Conservation (phyloP, 2,888 invertebrate genomes). For the Drepanosiphum platanoidis region DNA sequence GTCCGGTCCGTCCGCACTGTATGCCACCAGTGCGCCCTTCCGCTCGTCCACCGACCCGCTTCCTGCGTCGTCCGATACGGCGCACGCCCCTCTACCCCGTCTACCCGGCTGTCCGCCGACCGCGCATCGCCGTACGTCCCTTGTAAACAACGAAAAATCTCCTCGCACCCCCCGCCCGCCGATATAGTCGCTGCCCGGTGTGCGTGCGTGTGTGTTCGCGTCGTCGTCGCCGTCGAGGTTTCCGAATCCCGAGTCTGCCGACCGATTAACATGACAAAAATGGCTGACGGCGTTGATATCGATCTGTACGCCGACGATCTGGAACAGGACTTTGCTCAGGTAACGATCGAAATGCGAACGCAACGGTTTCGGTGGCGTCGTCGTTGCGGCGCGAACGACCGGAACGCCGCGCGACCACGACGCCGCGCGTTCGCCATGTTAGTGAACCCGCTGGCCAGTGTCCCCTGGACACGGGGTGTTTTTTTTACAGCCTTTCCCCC, state of each 20-base stretch:
- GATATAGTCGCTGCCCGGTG: background rate
- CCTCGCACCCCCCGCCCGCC: background rate
- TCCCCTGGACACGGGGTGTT: background rate
- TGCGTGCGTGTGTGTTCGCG: background rate
- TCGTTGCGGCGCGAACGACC: conserved; percentile 5
- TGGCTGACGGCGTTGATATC: conserved; percentile 96
- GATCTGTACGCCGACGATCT: conserved; percentile 97
- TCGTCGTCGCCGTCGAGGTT: background rate
- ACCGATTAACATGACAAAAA: conserved; percentile 69
- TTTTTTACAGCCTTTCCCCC: no score
- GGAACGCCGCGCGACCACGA: background rate
- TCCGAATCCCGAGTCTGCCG: background rate
- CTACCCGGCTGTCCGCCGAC: background rate
- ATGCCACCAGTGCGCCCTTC: background rate
- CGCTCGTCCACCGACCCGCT: background rate
- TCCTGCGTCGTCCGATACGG: background rate
- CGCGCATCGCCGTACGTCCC: conserved; percentile 10
- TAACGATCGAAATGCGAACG: conserved; percentile 2
- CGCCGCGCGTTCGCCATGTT: background rate
- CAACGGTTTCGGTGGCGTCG: background rate
- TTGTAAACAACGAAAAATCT: conserved; percentile 49
- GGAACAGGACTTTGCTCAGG: conserved; percentile 83
- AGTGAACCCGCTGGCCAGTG: background rate
- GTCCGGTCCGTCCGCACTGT: background rate
- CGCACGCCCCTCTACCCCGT: background rate